These are phyloP conservation scores for Erpornis zantholeuca DNA, from an alignment of 2,113 vertebrate genomes.

Conservation along the genomic window DNA sequence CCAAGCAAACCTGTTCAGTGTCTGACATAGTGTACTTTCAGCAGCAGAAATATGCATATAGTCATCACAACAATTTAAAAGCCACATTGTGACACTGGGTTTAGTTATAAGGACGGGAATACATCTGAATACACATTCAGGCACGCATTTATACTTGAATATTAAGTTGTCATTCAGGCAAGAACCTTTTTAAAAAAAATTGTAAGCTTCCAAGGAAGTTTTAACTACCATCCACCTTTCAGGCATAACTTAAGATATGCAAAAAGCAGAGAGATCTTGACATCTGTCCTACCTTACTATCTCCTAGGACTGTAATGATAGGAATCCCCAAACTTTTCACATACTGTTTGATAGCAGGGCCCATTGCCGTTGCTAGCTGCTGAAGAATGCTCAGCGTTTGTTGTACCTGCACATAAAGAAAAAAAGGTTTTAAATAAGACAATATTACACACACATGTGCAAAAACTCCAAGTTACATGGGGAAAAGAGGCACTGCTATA, in stretches of 20 bases:
- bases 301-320: slow-evolving; percentile 91
- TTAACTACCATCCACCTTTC: neutral
- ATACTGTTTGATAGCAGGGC: slow-evolving; percentile 90
- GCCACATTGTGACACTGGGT: neutral
- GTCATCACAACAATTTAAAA: neutral
- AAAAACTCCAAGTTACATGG: neutral
- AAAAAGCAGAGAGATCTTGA: neutral
- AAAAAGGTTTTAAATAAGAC: neutral
- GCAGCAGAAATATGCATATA: neutral
- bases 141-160: neutral
- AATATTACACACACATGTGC: neutral
- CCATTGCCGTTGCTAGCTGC: slow-evolving; percentile 90
- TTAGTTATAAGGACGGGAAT: neutral
- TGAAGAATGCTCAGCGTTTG: slow-evolving; percentile 92
- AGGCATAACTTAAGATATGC: neutral
- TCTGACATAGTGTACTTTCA: neutral
- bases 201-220: neutral
- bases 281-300: slow-evolving; percentile 87
- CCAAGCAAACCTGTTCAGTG: neutral
- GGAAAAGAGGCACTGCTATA: neutral
- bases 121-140: neutral
- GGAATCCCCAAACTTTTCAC: slow-evolving; percentile 90
- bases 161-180: neutral
- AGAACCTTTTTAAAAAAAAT: neutral
- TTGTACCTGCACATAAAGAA: slow-evolving; percentile 80